Base-by-base conservation (phyloP, 2,113 vertebrate species). In the Lucifuga dentata region DNA sequence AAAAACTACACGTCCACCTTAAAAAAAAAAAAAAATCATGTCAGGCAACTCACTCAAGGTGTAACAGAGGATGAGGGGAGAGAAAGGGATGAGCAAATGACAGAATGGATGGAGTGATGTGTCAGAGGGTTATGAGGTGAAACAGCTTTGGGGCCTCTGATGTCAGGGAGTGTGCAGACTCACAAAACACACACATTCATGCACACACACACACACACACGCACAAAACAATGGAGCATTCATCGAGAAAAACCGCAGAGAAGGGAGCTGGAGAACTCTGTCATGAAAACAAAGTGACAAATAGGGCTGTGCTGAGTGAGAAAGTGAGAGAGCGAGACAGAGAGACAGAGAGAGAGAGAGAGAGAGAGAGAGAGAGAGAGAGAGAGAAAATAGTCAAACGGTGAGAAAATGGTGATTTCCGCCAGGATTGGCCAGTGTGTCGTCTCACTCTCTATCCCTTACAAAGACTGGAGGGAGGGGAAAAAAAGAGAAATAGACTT, bases 191-290 rank as follows among this genome's bases (percentile, higher is more conserved):
- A n/a, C n/a, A n/a, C n/a, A n/a, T n/a, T n/a, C n/a, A n/a, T n/a
- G n/a, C n/a, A n/a, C n/a, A n/a, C n/a, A n/a, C n/a, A n/a, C n/a
- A n/a, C n/a, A n/a, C 16, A 66, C 53, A 13, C 41, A 50, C 23
- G 43, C 21, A 17, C 9, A 11, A 49, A 74, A 83, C 85, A 90
- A 84, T 72, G 69, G 35, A 51, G 46, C 63, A 78, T 83, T 84
- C 72, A 78, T 83, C 10, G 9, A 43, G 40, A 21, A 43, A 24
- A 63, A 24, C 45, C 15, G 26, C 49, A 41, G 65, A 66, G 63
- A 2, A 39, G 36, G 2, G 38, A 68, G 50, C 16, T 13, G 49
- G 11, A 44, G 3, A 35, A 15, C 19, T 60, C 76, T 59, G 55
- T 23, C 58, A 51, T 17, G 35, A 76, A 58, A 43, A 26, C 49